These are phyloP conservation scores for Seriola rivoliana DNA, from an alignment of 2,113 vertebrate genomes.

Conservation along the genomic window DNA sequence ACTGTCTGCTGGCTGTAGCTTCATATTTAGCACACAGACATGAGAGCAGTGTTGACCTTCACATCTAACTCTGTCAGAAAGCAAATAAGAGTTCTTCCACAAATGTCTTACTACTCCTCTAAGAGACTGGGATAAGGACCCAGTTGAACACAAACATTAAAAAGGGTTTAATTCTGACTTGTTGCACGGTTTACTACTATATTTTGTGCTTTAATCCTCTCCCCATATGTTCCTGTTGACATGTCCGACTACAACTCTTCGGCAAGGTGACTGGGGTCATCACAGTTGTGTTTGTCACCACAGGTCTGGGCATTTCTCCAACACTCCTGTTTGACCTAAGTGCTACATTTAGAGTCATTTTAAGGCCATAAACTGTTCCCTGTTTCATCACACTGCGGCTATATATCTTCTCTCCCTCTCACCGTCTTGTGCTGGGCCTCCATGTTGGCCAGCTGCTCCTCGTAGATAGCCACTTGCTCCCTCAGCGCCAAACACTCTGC, in stretches of 20 bases:
- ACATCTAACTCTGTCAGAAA: no score
- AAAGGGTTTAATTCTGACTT: not conserved
- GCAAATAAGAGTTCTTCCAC: no score
- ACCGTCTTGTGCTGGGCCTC: slow-evolving; percentile 79
- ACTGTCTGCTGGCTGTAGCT: not conserved
- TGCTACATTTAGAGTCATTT: slow-evolving; percentile 52
- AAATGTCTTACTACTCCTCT: not conserved
- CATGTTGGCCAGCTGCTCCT: slow-evolving; percentile 82
- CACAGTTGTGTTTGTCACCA: slow-evolving; percentile 50
- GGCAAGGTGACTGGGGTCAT: slow-evolving; percentile 60
- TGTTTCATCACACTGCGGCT: slow-evolving; percentile 21
- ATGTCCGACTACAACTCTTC: slow-evolving; percentile 36
- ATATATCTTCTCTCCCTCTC: slow-evolving; percentile 34
- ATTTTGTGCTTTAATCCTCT: slow-evolving; percentile 28
- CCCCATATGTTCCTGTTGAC: slow-evolving; percentile 34
- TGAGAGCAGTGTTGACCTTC: no score
- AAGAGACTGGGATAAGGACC: not conserved
- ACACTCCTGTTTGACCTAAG: slow-evolving; percentile 44
- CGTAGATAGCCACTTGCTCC: slow-evolving; percentile 83
- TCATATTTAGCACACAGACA: not conserved
- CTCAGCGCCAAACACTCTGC: slow-evolving; percentile 83
- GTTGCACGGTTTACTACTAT: not conserved
- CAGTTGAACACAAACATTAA: not conserved
- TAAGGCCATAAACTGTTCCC: slow-evolving; percentile 35
- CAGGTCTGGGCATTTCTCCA: slow-evolving; percentile 57